Evolutionary conservation across 2,113 vertebrate species (phyloP).

Genomic region (Hemiprocne comata): DNA sequence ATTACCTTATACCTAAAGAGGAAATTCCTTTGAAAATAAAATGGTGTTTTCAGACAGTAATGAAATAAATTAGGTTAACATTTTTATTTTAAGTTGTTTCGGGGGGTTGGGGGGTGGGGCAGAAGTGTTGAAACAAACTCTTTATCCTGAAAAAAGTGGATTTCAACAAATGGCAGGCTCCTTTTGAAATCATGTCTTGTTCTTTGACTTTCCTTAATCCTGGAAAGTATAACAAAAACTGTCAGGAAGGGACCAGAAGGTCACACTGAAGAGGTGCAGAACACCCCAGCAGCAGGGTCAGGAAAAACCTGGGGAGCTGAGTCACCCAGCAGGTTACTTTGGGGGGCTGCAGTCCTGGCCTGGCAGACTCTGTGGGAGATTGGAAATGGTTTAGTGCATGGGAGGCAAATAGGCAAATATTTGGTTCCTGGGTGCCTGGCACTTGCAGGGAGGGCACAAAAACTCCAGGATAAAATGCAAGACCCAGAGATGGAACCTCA

Average conservation of each 20-base stretch:
- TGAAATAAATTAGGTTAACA: neutral
- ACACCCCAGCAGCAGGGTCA: too few relatives aligned
- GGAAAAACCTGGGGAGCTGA: too few relatives aligned
- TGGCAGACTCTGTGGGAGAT: too few relatives aligned
- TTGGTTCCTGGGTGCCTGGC: fast-evolving
- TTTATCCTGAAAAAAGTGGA: neutral
- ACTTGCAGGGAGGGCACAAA: too few relatives aligned
- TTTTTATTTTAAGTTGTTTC: neutral
- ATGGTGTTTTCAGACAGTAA: neutral
- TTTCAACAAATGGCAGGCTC: neutral
- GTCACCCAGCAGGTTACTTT: too few relatives aligned
- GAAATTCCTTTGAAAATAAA: neutral
- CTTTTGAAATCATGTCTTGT: neutral
- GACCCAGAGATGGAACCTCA: neutral
- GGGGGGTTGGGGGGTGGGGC: fast-evolving
- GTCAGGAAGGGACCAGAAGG: neutral
- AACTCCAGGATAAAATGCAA: neutral
- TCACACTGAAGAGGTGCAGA: too few relatives aligned
- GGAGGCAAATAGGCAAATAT: too few relatives aligned
- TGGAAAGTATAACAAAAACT: neutral
- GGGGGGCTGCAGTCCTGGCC: too few relatives aligned
- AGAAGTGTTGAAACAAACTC: neutral
- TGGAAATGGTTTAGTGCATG: too few relatives aligned
- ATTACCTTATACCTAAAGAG: neutral
- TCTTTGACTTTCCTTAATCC: neutral